A percentile compares a stretch with the other conserved stretches of the same genome.
These are phyloP conservation scores for Zele albiditarsus DNA, from an alignment of 2,888 invertebrate genomes.

Conservation along the genomic window DNA sequence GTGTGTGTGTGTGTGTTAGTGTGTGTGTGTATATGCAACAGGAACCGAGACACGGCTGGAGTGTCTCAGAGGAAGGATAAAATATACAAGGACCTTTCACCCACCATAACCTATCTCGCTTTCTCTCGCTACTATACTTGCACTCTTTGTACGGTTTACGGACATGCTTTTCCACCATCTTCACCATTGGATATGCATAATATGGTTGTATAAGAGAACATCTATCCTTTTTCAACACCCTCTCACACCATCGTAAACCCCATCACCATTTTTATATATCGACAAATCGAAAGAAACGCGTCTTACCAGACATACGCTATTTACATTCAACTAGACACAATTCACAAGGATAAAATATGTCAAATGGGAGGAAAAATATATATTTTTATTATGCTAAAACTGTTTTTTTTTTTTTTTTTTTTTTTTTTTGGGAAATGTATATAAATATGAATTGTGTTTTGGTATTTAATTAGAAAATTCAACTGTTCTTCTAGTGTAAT, in stretches of 20 bases:
- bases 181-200: slow-evolving; percentile 28
- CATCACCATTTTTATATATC: slow-evolving; percentile 4
- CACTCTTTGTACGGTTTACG: slow-evolving; percentile 11
- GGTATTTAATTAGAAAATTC: too few relatives aligned
- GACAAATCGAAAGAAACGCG: slow-evolving; percentile 26
- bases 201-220: slow-evolving; percentile 8
- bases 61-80: slow-evolving; percentile 52
- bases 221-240: slow-evolving; percentile 8
- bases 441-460: too few relatives aligned
- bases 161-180: not conserved
- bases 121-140: slow-evolving; percentile 4
- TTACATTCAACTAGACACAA: not conserved
- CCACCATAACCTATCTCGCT: slow-evolving; percentile 28
- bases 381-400: not conserved
- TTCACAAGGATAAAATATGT: not conserved
- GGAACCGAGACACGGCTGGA: slow-evolving; percentile 44
- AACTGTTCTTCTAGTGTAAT: too few relatives aligned
- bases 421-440: too few relatives aligned
- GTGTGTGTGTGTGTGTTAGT: not conserved
- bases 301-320: not conserved
- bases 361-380: not conserved
- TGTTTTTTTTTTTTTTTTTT: not conserved
- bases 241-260: not conserved
- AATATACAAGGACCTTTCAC: slow-evolving; percentile 53
- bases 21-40: slow-evolving; percentile 45